A percentile compares a stretch with the other conserved stretches of the same genome.
These are phyloP conservation scores for Agrochola circellaris DNA, from an alignment of 2,888 invertebrate genomes.

Conservation along the genomic window DNA sequence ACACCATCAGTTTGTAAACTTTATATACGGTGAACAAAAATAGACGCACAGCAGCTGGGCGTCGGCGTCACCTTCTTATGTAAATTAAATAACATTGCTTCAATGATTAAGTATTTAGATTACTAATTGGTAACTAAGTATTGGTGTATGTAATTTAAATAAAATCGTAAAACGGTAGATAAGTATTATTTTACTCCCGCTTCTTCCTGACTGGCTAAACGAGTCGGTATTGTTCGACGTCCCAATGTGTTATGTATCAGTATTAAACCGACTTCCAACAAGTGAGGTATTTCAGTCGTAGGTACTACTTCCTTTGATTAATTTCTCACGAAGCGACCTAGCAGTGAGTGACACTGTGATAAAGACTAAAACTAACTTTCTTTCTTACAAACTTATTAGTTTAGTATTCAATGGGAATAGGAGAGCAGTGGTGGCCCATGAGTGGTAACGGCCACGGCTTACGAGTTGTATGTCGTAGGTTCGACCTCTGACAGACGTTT, in stretches of 20 bases:
- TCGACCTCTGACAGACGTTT: no score
- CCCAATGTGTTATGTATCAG: not conserved
- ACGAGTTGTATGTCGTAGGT: no score
- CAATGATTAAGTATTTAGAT: not conserved
- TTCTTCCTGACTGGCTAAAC: not conserved
- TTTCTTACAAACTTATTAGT: not conserved
- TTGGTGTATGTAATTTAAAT: not conserved
- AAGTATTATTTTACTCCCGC: not conserved
- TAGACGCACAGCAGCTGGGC: constrained; percentile 38
- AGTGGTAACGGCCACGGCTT: no score
- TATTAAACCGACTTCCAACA: not conserved
- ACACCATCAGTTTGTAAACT: constrained; percentile 41
- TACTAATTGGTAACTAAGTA: not conserved
- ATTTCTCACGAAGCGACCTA: not conserved
- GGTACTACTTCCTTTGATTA: not conserved
- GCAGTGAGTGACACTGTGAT: no score
- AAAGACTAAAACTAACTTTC: not conserved
- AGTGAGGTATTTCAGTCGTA: not conserved
- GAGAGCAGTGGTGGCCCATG: no score
- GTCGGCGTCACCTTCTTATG: constrained; percentile 14
- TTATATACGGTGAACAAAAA: constrained; percentile 26
- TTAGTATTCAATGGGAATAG: not conserved
- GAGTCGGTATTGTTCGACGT: not conserved
- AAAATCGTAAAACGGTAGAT: not conserved
- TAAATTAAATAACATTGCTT: constrained; percentile 12